Conservation (phyloP, 2,113 vertebrate species). For the Todiramphus chloris region DNA sequence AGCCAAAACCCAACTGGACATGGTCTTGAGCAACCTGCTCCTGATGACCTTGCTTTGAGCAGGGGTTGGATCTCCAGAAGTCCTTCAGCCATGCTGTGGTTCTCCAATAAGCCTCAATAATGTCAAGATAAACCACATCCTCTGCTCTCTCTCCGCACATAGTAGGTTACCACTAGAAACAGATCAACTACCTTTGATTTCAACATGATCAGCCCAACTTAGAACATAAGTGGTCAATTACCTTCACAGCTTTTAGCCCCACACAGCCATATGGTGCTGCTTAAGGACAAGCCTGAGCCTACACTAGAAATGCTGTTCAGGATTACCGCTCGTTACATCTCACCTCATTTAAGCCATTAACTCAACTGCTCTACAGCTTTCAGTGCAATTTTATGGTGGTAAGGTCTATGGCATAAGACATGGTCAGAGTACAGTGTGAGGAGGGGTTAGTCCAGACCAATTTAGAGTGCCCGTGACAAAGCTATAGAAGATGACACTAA, state of each 20-base stretch:
- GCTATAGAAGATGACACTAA: too few relatives aligned
- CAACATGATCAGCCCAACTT: background rate
- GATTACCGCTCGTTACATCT: background rate
- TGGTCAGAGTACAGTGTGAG: accelerated
- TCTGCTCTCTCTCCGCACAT: accelerated
- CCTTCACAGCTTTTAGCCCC: background rate
- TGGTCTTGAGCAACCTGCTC: background rate
- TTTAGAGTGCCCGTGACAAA: background rate
- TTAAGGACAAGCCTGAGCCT: background rate
- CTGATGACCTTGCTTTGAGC: background rate
- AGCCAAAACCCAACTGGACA: background rate
- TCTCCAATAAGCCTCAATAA: background rate
- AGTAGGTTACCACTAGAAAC: background rate
- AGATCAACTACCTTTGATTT: background rate
- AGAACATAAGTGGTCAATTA: background rate
- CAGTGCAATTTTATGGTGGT: background rate
- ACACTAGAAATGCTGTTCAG: background rate
- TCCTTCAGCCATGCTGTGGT: background rate
- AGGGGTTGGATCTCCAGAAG: background rate
- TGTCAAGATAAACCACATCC: background rate
- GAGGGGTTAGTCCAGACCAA: background rate
- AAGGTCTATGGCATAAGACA: accelerated
- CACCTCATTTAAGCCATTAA: background rate
- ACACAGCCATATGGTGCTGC: accelerated
- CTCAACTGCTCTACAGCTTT: background rate